Evolutionary conservation across 2,888 invertebrate genomes (phyloP), one percentile per base, ranked within the genome.

Genomic region (Smittia sp.): DNA sequence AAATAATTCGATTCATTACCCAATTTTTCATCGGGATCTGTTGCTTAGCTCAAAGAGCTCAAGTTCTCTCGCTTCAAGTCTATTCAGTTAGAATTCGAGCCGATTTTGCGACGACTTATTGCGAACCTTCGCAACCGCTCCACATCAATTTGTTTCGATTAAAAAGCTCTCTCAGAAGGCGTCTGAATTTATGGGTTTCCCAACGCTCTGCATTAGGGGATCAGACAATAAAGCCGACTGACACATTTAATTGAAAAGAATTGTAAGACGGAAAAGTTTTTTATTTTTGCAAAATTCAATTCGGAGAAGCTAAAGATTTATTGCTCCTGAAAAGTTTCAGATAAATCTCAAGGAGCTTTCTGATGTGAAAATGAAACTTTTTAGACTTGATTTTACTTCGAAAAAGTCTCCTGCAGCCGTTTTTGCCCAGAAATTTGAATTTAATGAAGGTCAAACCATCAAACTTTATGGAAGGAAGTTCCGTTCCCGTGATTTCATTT

Each of bases 181-280:
- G 32, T 32, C n/a, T n/a, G 15, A 46, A 46, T 46, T 46, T 46
- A 46, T 46, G 46, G 11, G 4, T 11, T 46, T 46, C 15, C 46
- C 6, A 46, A 46, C 11, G 15, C 3, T n/a, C 2, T 1, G 46
- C 6, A n/a, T 46, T 15, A n/a, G 15, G 2, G 46, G 15, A 46
- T 46, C 46, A 46, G 46, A 46, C 11, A 11, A 1, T 46, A n/a
- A 46, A 46, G 46, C 46, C 46, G n/a, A 46, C 11, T 46, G 46
- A 46, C 46, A 46, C 46, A 46, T 46, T 46, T 46, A 46, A 46
- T 46, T 46, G 46, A 46, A 46, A 46, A 46, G 46, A 46, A 46
- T 46, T 46, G 46, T 46, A 46, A 32, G 32, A n/a, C 11, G 46
- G 15, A 46, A 46, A n/a, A 46, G 15, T 11, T n/a, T 46, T n/a